Conservation (phyloP, 2,113 vertebrate genomes). For the Colinus virginianus region DNA sequence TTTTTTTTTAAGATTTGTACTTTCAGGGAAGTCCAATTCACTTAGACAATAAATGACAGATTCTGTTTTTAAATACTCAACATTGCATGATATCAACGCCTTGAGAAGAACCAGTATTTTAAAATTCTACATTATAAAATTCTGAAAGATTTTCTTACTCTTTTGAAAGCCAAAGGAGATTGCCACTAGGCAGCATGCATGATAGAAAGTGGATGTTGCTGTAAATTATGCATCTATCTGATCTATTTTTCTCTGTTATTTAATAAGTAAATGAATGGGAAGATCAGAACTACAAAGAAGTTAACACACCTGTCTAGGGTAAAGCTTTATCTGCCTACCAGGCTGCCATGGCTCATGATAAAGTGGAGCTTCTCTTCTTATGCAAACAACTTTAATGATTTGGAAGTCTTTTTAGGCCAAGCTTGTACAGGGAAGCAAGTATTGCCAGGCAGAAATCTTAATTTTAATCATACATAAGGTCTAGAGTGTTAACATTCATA, state of each 20-base stretch:
- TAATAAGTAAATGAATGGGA: conserved; percentile 53
- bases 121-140: neutral
- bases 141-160: neutral
- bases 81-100: neutral
- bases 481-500: conserved; percentile 47
- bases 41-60: neutral
- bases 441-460: conserved; percentile 39
- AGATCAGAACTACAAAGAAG: conserved; percentile 43
- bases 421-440: conserved; percentile 13
- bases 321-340: conserved; percentile 62
- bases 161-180: conserved; percentile 4
- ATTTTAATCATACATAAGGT: conserved; percentile 13
- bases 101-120: neutral
- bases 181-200: neutral
- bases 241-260: conserved; percentile 43
- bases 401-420: conserved; percentile 26
- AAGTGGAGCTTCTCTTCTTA: conserved; percentile 50
- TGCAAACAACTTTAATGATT: conserved; percentile 28
- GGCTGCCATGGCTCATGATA: conserved; percentile 39
- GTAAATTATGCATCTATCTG: conserved; percentile 14
- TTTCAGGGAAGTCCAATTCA: neutral
- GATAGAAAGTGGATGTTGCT: conserved; percentile 7
- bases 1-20: neutral
- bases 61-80: neutral
- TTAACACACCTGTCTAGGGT: conserved; percentile 13